Percentiles rank a stretch among this genome's conserved stretches.
These are phyloP conservation scores for Eristalis arbustorum DNA, from an alignment of 2,888 invertebrate species.

Conservation along the genomic window DNA sequence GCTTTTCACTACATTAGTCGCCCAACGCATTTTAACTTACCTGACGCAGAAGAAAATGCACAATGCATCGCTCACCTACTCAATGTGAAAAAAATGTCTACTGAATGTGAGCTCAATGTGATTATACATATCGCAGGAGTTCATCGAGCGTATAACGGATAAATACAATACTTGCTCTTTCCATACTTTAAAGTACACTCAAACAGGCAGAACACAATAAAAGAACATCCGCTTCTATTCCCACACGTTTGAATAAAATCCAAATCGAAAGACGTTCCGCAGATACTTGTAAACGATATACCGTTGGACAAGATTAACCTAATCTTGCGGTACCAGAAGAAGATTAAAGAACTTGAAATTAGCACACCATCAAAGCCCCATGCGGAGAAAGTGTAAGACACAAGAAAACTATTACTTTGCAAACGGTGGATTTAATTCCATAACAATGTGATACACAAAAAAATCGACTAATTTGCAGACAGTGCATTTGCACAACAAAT, in stretches of 20 bases:
- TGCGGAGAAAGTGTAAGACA: too few species aligned
- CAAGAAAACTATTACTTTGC: too few species aligned
- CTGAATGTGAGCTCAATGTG: slow-evolving; percentile 9
- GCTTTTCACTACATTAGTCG: too few species aligned
- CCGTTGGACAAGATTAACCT: slow-evolving; percentile 6
- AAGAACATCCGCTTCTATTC: slow-evolving; percentile 10
- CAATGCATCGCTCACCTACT: slow-evolving; percentile 5
- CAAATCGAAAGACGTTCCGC: neutral
- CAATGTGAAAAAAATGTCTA: neutral
- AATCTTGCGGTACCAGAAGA: slow-evolving; percentile 2
- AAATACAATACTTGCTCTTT: slow-evolving; percentile 22
- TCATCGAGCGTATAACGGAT: slow-evolving; percentile 16
- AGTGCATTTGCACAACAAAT: too few species aligned
- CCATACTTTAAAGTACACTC: neutral
- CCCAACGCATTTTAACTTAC: neutral
- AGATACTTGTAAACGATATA: slow-evolving; percentile 20
- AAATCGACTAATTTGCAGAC: too few species aligned
- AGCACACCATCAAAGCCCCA: slow-evolving; percentile 13
- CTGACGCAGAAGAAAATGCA: neutral
- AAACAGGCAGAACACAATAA: slow-evolving; percentile 16
- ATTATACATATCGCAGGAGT: neutral
- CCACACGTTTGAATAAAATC: slow-evolving; percentile 1
- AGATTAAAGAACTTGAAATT: neutral
- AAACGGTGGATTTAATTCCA: too few species aligned
- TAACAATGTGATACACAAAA: too few species aligned